phyloP scores from a whole-genome alignment of 2,113 vertebrate genomes.

The Osmerus eperlanus region DNA sequence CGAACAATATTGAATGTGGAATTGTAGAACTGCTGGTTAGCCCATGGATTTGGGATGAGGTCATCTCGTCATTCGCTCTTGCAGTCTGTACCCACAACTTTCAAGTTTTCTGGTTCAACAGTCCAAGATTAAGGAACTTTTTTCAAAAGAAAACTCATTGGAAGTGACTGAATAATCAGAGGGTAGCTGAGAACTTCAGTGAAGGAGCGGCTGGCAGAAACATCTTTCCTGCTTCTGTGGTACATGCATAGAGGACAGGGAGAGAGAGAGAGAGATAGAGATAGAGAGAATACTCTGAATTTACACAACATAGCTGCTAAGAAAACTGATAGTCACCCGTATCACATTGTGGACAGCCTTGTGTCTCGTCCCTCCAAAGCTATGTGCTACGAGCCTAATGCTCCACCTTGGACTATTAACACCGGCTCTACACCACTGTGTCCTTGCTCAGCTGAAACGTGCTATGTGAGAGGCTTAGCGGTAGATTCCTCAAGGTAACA shows the following conservation, averaged over 20 bases:
- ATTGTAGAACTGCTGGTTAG: conserved; percentile 19
- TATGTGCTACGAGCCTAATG: no score
- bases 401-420: no score
- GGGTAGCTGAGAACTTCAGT: conserved; percentile 7
- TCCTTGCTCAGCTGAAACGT: no score
- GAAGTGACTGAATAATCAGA: conserved; percentile 16
- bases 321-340: no score
- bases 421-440: no score
- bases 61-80: conserved; percentile 8
- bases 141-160: conserved; percentile 21
- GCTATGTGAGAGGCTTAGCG: no score
- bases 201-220: conserved; percentile 1
- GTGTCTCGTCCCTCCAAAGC: no score
- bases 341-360: background rate
- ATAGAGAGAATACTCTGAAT: no score
- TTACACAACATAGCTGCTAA: no score
- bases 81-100: conserved; percentile 11
- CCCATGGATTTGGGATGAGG: conserved; percentile 7
- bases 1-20: conserved; percentile 15
- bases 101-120: conserved; percentile 11
- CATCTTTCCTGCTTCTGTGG: conserved; percentile 15
- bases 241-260: background rate
- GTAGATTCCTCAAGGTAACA: no score
- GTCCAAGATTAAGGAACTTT: conserved; percentile 17
- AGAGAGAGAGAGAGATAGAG: background rate